A percentile compares a stretch with the other conserved stretches of the same genome.
phyloP scores from a whole-genome alignment of 2,888 invertebrate species.

The Patella pellucida region DNA sequence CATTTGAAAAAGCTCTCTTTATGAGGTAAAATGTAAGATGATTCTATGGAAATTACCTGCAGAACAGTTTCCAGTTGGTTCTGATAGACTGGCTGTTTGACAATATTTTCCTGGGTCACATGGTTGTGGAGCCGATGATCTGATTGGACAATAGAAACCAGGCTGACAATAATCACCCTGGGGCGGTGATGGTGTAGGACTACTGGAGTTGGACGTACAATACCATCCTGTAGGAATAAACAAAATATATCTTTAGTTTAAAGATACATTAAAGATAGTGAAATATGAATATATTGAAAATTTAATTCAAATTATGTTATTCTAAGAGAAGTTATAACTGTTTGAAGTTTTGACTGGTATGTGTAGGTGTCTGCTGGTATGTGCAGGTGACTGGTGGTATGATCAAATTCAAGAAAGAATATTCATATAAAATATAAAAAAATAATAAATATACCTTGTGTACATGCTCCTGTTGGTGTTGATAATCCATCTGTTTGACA shows the following conservation, averaged over 20 bases:
- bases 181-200: constrained; percentile 45
- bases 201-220: constrained; percentile 56
- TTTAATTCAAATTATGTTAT: no score
- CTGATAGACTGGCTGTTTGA: constrained; percentile 51
- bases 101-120: constrained; percentile 63
- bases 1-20: no score
- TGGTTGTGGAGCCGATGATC: constrained; percentile 43
- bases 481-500: constrained; percentile 59
- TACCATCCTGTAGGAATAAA: constrained; percentile 61
- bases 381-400: no score
- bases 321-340: no score
- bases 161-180: constrained; percentile 64
- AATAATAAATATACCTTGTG: constrained; percentile 59
- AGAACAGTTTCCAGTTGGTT: constrained; percentile 63
- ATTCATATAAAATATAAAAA: background rate
- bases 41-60: constrained; percentile 48
- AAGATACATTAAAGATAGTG: background rate
- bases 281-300: no score
- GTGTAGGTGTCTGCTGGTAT: no score
- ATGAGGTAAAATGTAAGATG: background rate
- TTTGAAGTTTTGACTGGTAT: no score
- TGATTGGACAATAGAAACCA: constrained; percentile 60
- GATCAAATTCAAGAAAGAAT: no score
- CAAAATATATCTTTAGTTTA: background rate
- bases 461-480: constrained; percentile 57